These are phyloP conservation scores for Rhabdornis inornatus DNA, from an alignment of 2,113 vertebrate genomes.

Conservation along the genomic window DNA sequence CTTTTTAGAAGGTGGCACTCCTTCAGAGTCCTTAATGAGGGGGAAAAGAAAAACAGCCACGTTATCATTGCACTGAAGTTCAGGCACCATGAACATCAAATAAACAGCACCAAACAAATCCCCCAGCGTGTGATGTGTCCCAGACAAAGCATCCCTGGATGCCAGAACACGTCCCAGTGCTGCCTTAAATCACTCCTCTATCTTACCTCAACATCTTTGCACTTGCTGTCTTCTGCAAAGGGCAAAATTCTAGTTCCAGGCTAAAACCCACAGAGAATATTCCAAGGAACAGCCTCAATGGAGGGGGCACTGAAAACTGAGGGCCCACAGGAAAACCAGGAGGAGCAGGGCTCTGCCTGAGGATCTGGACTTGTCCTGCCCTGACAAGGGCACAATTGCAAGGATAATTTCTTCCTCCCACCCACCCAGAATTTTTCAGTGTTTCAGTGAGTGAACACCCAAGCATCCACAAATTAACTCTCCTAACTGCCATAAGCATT, in stretches of 20 bases:
- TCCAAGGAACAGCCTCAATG: background rate
- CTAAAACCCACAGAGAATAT: background rate
- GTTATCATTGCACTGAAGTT: background rate
- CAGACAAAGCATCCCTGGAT: background rate
- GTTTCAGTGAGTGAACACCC: background rate
- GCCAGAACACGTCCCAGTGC: background rate
- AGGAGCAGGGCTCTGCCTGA: background rate
- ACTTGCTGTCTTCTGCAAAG: background rate
- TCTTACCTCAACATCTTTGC: background rate
- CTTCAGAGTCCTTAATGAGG: constrained; percentile 85
- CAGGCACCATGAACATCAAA: background rate
- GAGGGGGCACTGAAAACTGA: background rate
- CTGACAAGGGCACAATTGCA: background rate
- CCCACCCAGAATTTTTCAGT: background rate
- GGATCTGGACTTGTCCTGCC: background rate
- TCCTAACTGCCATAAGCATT: background rate
- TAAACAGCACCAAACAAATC: background rate
- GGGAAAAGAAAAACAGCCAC: constrained; percentile 29
- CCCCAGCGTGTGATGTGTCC: background rate
- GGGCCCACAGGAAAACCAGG: background rate
- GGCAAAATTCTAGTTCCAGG: background rate
- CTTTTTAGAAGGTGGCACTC: constrained; percentile 90
- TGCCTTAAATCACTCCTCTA: background rate
- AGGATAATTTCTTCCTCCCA: background rate
- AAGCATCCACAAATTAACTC: background rate